Evolutionary conservation across 2,888 invertebrate genomes (phyloP), one percentile per base, ranked within the genome.

Genomic region (Lasioglossum pauxillum): DNA sequence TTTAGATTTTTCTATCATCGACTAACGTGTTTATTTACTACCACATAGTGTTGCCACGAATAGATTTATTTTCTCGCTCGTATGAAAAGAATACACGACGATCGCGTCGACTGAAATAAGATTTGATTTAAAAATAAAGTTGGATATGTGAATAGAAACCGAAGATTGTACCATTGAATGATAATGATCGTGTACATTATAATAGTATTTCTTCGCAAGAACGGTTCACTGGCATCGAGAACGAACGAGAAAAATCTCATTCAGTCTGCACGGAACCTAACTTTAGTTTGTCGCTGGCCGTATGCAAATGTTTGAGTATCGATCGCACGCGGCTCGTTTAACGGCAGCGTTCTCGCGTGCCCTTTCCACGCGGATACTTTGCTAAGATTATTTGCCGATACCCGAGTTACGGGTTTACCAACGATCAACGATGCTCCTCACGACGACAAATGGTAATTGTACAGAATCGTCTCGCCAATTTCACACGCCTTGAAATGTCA

Each of bases 301-400:
- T 49, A n/a, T 5, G 53, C 60, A n/a, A 41, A 74, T 16, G 53
- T 53, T 69, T 57, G 73, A 73, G 46, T 46, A 77, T 77, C 77
- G 77, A 77, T 77, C 76, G 35, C 7, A 38, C 7, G n/a, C 44
- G 7, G 27, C 27, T 72, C 71, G 27, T 44, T 72, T 38, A 49
- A 74, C 53, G 23, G 53, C 4, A 23, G 49, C 41, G 46, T 31
- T 46, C 41, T 44, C 75, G 60, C 12, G 16, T 60, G 41, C 14
- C 44, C 41, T 27, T 41, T 27, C 64, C 23, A 44, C 64, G 27
- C 23, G 31, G 31, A 60, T 44, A 60, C 41, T 60, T 27, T 27
- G 27, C 44, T 2, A 67, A 67, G 67, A 67, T 67, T 67, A 67
- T 67, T 67, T 67, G 67, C 67, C 67, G 67, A 67, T 67, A 67